These are phyloP conservation scores for Leptodactylus fallax DNA, from an alignment of 2,797 vertebrate species.

Conservation along the genomic window DNA sequence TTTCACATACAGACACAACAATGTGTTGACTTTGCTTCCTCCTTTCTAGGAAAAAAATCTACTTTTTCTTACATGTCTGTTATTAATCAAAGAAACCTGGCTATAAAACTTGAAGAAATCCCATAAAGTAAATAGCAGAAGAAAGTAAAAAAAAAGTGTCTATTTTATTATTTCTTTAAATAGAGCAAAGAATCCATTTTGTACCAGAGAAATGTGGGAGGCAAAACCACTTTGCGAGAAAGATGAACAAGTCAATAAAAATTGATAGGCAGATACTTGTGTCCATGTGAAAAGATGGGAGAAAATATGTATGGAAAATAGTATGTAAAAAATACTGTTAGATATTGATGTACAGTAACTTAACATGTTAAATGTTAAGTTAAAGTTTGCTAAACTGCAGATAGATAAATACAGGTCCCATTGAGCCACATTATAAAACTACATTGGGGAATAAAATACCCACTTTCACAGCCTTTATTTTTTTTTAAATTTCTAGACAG, in stretches of 20 bases:
- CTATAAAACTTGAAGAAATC: constrained; percentile 24
- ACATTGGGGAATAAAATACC: no score
- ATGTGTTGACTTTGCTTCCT: constrained; percentile 35
- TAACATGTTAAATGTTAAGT: no score
- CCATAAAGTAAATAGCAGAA: neutral
- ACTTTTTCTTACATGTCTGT: constrained; percentile 11
- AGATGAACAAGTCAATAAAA: neutral
- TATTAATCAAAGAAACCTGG: constrained; percentile 39
- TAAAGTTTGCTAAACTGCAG: no score
- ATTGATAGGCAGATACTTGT: neutral
- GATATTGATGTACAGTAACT: no score
- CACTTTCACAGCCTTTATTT: no score
- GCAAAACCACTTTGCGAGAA: neutral
- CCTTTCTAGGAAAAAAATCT: constrained; percentile 21
- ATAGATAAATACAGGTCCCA: no score
- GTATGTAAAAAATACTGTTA: no score
- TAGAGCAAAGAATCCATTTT: neutral
- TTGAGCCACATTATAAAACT: no score
- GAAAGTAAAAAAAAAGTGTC: neutral
- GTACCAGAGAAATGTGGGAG: neutral
- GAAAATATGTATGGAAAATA: neutral
- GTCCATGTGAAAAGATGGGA: neutral
- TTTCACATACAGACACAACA: constrained; percentile 1
- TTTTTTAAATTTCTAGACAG: no score
- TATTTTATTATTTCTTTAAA: neutral